phyloP scores from a whole-genome alignment of 2,888 invertebrate genomes.

The Clitarchus hookeri region DNA sequence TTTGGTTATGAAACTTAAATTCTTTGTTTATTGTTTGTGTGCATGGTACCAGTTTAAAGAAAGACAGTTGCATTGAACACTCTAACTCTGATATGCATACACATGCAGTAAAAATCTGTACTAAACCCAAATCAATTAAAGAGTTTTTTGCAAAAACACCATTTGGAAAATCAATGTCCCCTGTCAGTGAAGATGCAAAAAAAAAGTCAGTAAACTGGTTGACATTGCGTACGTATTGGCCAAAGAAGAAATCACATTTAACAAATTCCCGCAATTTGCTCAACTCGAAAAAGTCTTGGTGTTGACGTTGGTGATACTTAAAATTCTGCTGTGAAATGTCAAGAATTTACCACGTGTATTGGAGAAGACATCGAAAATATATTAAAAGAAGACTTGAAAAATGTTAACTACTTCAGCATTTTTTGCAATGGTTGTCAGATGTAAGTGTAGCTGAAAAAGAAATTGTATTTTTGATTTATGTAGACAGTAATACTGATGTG shows the following conservation, averaged over 20 bases:
- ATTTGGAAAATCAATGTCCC: not conserved
- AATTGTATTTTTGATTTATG: not conserved
- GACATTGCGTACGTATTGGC: not conserved
- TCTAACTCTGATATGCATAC: too few species aligned
- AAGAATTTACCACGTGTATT: not conserved
- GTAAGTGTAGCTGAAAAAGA: not conserved
- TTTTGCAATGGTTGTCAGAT: not conserved
- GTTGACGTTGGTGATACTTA: not conserved
- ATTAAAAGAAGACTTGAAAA: not conserved
- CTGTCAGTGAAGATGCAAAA: not conserved
- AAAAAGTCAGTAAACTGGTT: not conserved
- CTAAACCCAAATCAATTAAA: too few species aligned
- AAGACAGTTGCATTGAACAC: too few species aligned
- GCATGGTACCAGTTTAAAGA: too few species aligned
- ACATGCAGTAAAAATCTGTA: too few species aligned
- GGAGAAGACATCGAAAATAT: not conserved
- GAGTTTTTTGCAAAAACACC: not conserved
- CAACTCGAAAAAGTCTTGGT: not conserved
- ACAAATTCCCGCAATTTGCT: not conserved
- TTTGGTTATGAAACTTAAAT: too few species aligned
- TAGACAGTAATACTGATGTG: not conserved
- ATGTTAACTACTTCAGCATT: not conserved
- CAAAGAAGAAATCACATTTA: not conserved
- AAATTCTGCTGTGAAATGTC: not conserved
- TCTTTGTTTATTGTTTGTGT: too few species aligned